These are phyloP conservation scores for Diarsia brunnea DNA, from an alignment of 2,888 invertebrate genomes.

Conservation along the genomic window DNA sequence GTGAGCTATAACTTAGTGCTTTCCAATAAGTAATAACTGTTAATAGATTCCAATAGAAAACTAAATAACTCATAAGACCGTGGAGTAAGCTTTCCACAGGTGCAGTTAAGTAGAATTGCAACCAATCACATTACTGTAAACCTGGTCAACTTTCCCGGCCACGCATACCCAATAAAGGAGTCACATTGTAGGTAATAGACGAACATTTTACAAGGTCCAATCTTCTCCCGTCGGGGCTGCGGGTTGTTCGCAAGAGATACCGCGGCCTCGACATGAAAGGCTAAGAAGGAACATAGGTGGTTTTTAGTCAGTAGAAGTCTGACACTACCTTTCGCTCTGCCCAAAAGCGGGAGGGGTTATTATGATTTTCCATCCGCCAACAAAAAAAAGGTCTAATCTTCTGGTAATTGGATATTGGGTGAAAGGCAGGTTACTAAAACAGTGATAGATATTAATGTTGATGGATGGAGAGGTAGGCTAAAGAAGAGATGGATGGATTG, in stretches of 20 bases:
- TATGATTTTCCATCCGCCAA: no score
- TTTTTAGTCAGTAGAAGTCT: no score
- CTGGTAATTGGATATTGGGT: not conserved
- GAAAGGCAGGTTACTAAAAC: no score
- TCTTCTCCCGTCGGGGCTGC: no score
- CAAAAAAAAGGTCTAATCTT: not conserved
- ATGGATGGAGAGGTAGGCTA: no score
- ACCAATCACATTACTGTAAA: slow-evolving; percentile 20
- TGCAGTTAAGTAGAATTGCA: slow-evolving; percentile 16
- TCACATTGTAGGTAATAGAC: not conserved
- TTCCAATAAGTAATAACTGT: not conserved
- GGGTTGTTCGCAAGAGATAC: no score
- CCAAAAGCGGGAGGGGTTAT: no score
- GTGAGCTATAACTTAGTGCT: not conserved
- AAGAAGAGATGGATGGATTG: no score
- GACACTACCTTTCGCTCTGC: no score
- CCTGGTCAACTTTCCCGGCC: slow-evolving; percentile 10
- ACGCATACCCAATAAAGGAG: not conserved
- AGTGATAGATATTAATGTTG: no score
- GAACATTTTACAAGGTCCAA: not conserved
- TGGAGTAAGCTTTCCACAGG: slow-evolving; percentile 13
- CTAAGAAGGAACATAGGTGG: no score
- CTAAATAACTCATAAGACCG: not conserved
- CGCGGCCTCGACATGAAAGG: no score
- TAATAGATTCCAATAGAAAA: slow-evolving; percentile 11